These are phyloP conservation scores for Sebastes diploproa DNA, from an alignment of 2,797 vertebrate species.

Conservation along the genomic window DNA sequence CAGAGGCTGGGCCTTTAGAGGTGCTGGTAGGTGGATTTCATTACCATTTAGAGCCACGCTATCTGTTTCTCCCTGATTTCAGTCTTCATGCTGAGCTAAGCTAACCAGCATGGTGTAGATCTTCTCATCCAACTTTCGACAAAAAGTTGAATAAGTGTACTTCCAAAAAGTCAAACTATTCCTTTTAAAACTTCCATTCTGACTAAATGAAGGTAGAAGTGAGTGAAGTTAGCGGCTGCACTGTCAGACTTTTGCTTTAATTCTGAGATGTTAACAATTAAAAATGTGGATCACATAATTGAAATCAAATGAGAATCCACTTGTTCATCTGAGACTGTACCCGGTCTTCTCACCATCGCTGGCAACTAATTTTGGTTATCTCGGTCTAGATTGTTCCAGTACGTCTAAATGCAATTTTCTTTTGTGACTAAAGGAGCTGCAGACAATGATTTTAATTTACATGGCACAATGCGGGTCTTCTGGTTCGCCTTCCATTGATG, in stretches of 20 bases:
- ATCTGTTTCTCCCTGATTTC: background rate
- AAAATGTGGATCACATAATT: constrained; percentile 23
- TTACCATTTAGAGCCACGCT: background rate
- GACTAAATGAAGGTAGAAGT: background rate
- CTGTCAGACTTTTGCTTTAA: background rate
- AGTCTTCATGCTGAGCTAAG: background rate
- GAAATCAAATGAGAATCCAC: constrained; percentile 29
- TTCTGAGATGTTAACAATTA: constrained; percentile 1
- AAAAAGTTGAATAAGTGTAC: background rate
- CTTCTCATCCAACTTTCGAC: background rate
- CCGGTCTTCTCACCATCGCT: background rate
- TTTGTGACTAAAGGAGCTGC: constrained; percentile 22
- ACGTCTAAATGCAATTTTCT: constrained; percentile 15
- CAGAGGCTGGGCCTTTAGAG: background rate
- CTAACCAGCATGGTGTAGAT: background rate
- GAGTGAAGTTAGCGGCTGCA: background rate
- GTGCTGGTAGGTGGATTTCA: background rate
- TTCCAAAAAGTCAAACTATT: background rate
- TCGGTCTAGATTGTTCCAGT: constrained; percentile 24
- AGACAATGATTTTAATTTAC: constrained; percentile 50
- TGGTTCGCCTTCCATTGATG: constrained; percentile 25
- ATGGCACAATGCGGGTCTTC: constrained; percentile 26
- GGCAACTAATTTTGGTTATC: constrained; percentile 36
- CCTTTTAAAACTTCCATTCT: background rate
- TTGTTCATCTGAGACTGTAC: background rate